Evolutionary conservation across 2,113 vertebrate species (phyloP).

Genomic region (Gopherus evgoodei): DNA sequence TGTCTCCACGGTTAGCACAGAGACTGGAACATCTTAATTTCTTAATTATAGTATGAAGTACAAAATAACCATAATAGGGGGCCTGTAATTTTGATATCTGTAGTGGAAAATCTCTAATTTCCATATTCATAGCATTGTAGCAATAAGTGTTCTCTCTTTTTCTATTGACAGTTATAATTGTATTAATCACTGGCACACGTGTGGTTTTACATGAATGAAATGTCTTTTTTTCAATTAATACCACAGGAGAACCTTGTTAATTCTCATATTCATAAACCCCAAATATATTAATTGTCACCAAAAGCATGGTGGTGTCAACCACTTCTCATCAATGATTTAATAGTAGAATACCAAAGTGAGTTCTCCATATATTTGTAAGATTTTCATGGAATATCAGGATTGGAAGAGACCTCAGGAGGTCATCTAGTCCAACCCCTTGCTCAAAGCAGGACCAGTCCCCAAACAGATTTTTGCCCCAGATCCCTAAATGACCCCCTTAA

Average conservation of each 20-base stretch:
- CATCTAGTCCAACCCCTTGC: too few species aligned
- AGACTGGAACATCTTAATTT: neutral
- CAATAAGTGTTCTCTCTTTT: neutral
- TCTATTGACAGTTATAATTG: neutral
- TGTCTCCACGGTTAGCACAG: neutral
- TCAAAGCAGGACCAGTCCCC: too few species aligned
- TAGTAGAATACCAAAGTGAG: neutral
- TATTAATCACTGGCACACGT: slow-evolving; percentile 14
- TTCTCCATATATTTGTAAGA: neutral
- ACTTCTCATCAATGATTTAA: neutral
- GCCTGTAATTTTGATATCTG: neutral
- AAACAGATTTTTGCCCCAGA: too few species aligned
- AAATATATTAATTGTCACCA: neutral
- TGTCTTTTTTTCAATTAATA: neutral
- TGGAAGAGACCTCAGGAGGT: too few species aligned
- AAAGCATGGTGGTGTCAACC: neutral
- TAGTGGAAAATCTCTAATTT: neutral
- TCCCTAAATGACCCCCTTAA: too few species aligned
- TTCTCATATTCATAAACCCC: neutral
- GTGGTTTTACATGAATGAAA: slow-evolving; percentile 29
- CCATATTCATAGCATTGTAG: slow-evolving; percentile 9
- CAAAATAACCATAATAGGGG: neutral
- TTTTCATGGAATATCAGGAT: too few species aligned
- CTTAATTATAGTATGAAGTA: neutral
- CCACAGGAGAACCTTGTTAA: neutral